These are phyloP conservation scores for Dasysyrphus albostriatus DNA, from an alignment of 2,888 invertebrate genomes.

Conservation along the genomic window DNA sequence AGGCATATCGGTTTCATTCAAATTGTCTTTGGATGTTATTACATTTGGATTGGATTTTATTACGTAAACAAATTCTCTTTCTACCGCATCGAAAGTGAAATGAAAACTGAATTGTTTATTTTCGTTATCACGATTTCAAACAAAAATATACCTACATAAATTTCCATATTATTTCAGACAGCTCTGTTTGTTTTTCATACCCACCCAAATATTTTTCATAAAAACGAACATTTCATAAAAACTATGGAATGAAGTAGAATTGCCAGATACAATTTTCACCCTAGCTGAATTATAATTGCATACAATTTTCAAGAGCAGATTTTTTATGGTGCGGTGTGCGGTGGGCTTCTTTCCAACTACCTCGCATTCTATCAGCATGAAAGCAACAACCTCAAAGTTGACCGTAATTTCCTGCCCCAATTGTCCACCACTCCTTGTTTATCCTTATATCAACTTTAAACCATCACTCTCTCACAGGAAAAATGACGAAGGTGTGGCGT, in stretches of 20 bases:
- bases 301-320: slow-evolving; percentile 11
- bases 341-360: neutral
- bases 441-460: neutral
- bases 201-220: neutral
- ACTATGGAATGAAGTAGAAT: neutral
- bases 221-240: neutral
- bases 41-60: too few relatives aligned
- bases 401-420: slow-evolving; percentile 58
- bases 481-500: neutral
- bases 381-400: slow-evolving; percentile 60
- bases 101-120: too few relatives aligned
- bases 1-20: too few relatives aligned
- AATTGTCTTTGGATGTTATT: too few relatives aligned
- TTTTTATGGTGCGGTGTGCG: neutral
- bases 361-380: slow-evolving; percentile 12
- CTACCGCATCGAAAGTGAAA: too few relatives aligned
- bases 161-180: too few relatives aligned
- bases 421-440: slow-evolving; percentile 11
- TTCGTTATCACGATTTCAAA: too few relatives aligned
- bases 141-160: too few relatives aligned
- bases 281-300: slow-evolving; percentile 3
- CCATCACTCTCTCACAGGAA: neutral
- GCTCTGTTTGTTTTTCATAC: too few relatives aligned
- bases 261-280: neutral
- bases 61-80: too few relatives aligned